Evolutionary conservation across 37 sponge, comb jelly and placozoan genomes (phyloP).

Genomic region (Petrosia ficiformis): DNA sequence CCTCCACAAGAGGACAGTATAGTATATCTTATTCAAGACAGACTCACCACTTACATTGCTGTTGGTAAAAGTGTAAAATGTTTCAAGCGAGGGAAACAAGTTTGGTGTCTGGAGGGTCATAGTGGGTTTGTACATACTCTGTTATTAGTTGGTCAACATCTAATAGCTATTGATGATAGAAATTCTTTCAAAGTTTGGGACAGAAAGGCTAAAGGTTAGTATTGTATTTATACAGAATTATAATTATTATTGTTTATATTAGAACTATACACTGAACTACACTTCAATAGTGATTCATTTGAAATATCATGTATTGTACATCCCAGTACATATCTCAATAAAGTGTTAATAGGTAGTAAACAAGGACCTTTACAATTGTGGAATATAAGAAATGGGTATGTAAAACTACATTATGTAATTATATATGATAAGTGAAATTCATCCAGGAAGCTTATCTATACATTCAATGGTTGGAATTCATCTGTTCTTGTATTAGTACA

Average conservation of each 20-base stretch:
- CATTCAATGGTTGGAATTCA: conserved; percentile 83
- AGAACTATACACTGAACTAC: conserved; percentile 86
- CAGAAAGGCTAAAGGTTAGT: conserved; percentile 40
- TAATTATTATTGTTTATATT: neutral
- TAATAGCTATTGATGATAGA: conserved; percentile 77
- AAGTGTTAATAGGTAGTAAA: conserved; percentile 79
- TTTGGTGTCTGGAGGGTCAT: conserved; percentile 54
- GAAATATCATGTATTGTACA: conserved; percentile 70
- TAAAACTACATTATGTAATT: neutral
- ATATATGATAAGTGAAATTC: neutral
- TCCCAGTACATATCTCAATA: conserved; percentile 96
- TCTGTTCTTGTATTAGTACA: conserved; percentile 65
- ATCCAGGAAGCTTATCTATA: conserved; percentile 57
- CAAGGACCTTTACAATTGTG: conserved; percentile 92
- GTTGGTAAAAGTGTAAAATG: conserved; percentile 41
- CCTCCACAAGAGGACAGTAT: conserved; percentile 46
- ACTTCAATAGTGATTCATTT: conserved; percentile 64
- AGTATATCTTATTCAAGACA: conserved; percentile 54
- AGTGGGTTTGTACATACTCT: conserved; percentile 36
- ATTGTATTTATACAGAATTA: neutral
- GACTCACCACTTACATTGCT: conserved; percentile 38
- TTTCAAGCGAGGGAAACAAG: conserved; percentile 59
- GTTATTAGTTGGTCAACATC: conserved; percentile 81
- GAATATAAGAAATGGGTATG: conserved; percentile 82
- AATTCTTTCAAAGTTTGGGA: conserved; percentile 69